These are phyloP conservation scores for Intellagama lesueurii DNA, from an alignment of 2,797 vertebrate genomes.

Conservation along the genomic window DNA sequence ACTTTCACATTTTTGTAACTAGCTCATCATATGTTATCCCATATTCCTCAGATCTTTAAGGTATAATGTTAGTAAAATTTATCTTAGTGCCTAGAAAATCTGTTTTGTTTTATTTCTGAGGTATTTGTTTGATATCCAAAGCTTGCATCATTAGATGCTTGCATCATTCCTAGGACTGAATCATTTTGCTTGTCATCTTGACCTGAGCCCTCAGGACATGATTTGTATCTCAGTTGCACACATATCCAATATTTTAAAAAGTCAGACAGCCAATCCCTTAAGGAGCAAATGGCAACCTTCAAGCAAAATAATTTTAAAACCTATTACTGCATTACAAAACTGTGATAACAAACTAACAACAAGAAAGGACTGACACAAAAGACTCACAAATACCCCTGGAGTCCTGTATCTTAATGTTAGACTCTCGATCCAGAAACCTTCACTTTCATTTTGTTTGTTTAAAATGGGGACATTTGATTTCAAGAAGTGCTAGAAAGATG, in stretches of 20 bases:
- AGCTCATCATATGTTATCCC: constrained; percentile 59
- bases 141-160: constrained; percentile 64
- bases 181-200: constrained; percentile 61
- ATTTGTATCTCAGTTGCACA: constrained; percentile 56
- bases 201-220: constrained; percentile 58
- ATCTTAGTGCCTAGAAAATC: constrained; percentile 35
- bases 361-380: background rate
- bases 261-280: constrained; percentile 46
- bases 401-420: background rate
- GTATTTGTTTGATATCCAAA: constrained; percentile 62
- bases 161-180: constrained; percentile 61
- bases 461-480: background rate
- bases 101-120: constrained; percentile 19
- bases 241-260: constrained; percentile 47
- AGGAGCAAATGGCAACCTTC: constrained; percentile 54
- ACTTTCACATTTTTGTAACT: constrained; percentile 37
- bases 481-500: background rate
- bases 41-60: constrained; percentile 61
- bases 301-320: constrained; percentile 51
- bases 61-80: constrained; percentile 64
- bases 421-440: background rate
- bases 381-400: background rate
- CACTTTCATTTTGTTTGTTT: background rate
- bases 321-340: constrained; percentile 38
- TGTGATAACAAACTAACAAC: constrained; percentile 8